A percentile compares a stretch with the other conserved stretches of the same genome.
Conservation (phyloP, 2,113 vertebrate species). For the Coregonus clupeaformis region DNA sequence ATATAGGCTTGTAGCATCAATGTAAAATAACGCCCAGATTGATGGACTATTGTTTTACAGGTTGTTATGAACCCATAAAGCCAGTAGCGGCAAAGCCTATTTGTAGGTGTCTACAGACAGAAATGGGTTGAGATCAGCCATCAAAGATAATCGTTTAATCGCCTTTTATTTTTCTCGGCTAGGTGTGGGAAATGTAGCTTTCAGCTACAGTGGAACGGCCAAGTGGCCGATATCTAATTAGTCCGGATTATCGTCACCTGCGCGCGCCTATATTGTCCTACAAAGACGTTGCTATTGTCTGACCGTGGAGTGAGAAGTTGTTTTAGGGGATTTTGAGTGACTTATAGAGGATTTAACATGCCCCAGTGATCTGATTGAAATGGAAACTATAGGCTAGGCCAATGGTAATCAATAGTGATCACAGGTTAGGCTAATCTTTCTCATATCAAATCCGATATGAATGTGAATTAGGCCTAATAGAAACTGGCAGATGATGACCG, state of each 20-base stretch:
- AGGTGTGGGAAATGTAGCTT: conserved; percentile 62
- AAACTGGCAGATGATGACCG: conserved; percentile 39
- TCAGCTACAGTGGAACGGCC: conserved; percentile 60
- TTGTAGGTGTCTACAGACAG: not conserved
- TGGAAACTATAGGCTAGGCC: conserved; percentile 14
- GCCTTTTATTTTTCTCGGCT: conserved; percentile 46
- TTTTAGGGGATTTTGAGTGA: conserved; percentile 65
- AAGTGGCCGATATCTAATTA: conserved; percentile 70
- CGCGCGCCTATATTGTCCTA: conserved; percentile 45
- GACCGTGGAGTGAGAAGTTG: conserved; percentile 48
- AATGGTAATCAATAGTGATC: conserved; percentile 44
- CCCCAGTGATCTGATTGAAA: conserved; percentile 41
- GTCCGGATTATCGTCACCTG: conserved; percentile 74
- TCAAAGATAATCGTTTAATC: conserved; percentile 38
- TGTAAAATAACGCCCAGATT: conserved; percentile 20
- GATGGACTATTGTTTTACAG: conserved; percentile 20
- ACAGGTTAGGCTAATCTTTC: conserved; percentile 32
- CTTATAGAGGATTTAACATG: conserved; percentile 55
- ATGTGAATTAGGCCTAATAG: conserved; percentile 35
- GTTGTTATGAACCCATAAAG: conserved; percentile 42
- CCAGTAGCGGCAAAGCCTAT: conserved; percentile 20
- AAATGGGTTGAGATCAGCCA: conserved; percentile 3
- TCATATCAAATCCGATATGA: conserved; percentile 34
- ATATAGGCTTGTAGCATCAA: not conserved
- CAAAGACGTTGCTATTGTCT: conserved; percentile 46